Evolutionary conservation across 2,113 vertebrate genomes (phyloP).

Genomic region (Oncorhynchus kisutch): DNA sequence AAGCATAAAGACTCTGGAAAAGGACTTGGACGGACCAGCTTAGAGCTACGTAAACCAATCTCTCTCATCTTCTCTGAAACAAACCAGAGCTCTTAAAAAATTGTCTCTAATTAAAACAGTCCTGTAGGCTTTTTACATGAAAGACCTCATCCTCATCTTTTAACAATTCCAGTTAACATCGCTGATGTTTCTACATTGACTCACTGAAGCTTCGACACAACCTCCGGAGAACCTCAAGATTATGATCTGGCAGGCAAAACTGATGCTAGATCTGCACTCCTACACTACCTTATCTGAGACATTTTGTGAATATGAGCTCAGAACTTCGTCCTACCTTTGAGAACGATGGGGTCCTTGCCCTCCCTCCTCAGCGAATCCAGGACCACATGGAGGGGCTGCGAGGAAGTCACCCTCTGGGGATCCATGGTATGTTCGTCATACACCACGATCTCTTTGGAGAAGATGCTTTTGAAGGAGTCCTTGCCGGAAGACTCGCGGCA

Average conservation of each 20-base stretch:
- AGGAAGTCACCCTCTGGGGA: conserved; percentile 85
- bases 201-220: no score
- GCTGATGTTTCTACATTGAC: not conserved
- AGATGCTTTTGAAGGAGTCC: conserved; percentile 96
- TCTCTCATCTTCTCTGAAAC: conserved; percentile 22
- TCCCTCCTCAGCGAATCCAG: conserved; percentile 95
- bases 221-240: no score
- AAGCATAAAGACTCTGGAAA: no score
- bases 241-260: no score
- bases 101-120: not conserved
- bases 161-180: not conserved
- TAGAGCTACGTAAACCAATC: conserved; percentile 29
- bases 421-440: conserved; percentile 96
- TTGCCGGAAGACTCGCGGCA: conserved; percentile 84
- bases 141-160: not conserved
- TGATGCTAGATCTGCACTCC: no score
- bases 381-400: conserved; percentile 91
- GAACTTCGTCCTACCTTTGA: conserved; percentile 86
- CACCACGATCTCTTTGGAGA: conserved; percentile 98
- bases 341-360: conserved; percentile 94
- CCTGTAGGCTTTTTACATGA: not conserved
- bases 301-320: no score
- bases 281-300: no score
- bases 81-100: conserved; percentile 37
- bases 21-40: not conserved